Evolutionary conservation across 2,113 vertebrate species (phyloP).

Genomic region (Mus musculus): DNA sequence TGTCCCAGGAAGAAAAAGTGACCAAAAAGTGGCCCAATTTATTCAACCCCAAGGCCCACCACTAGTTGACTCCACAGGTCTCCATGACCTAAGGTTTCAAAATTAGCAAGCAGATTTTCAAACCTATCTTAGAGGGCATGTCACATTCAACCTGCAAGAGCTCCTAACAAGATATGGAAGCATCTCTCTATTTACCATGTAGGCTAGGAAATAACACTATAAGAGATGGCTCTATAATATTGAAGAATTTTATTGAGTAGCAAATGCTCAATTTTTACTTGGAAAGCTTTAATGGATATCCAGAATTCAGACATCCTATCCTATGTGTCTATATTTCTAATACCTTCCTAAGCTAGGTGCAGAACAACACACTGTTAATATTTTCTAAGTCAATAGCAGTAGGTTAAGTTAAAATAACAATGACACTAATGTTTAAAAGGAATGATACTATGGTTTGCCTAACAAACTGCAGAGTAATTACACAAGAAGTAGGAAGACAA

Average conservation of each 20-base stretch:
- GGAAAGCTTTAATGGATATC: neutral
- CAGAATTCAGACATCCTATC: neutral
- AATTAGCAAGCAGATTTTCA: neutral
- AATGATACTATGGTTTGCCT: neutral
- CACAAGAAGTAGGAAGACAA: slow-evolving; percentile 46
- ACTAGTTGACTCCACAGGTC: too few species aligned
- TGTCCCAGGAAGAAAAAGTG: neutral
- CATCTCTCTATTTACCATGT: slow-evolving; percentile 28
- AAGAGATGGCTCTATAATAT: neutral
- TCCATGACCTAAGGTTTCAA: neutral
- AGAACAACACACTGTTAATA: neutral
- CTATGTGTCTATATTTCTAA: neutral
- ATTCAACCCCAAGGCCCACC: neutral
- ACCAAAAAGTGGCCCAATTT: neutral
- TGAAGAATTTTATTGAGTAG: slow-evolving; percentile 8
- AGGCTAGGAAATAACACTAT: neutral
- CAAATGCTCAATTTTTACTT: slow-evolving; percentile 32
- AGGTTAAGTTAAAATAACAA: slow-evolving; percentile 46
- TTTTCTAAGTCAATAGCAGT: neutral
- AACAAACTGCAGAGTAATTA: slow-evolving; percentile 46
- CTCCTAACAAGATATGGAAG: neutral
- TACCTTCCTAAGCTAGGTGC: neutral
- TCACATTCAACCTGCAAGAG: neutral
- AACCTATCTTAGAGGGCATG: neutral
- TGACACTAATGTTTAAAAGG: slow-evolving; percentile 10